A percentile compares a stretch with the other conserved stretches of the same genome.
Evolutionary conservation across 1,140 invertebrate genomes (phyloP).

Genomic region (Drosophila grimshawi): DNA sequence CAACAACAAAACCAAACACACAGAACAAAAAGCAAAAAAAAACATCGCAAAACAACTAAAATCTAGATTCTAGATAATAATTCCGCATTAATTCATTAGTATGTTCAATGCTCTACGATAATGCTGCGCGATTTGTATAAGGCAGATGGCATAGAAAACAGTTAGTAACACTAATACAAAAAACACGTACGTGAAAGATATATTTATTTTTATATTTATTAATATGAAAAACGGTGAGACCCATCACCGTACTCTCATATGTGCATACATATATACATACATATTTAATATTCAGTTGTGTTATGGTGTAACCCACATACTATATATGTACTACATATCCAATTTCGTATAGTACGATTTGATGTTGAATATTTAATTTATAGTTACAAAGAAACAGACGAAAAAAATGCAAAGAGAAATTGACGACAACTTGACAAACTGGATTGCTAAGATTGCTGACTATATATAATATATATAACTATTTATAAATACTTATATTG

Average conservation of each 20-base stretch:
- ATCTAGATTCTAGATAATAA: constrained; percentile 49
- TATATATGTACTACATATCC: constrained; percentile 55
- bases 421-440: background rate
- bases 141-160: constrained; percentile 16
- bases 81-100: constrained; percentile 70
- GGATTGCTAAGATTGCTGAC: constrained; percentile 58
- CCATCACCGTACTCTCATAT: background rate
- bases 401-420: constrained; percentile 56
- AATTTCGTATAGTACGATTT: constrained; percentile 50
- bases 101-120: constrained; percentile 39
- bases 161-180: constrained; percentile 2
- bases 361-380: constrained; percentile 30
- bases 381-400: constrained; percentile 2
- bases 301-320: constrained; percentile 33
- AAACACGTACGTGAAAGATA: background rate
- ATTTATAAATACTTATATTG: constrained; percentile 26
- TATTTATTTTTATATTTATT: constrained; percentile 14
- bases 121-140: constrained; percentile 9
- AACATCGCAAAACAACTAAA: constrained; percentile 15
- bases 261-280: background rate
- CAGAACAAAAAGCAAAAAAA: constrained; percentile 26
- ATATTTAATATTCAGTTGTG: constrained; percentile 1
- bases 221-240: background rate
- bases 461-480: constrained; percentile 47
- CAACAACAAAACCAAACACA: constrained; percentile 27